These are phyloP conservation scores for Conus betulinus DNA, from an alignment of 1,140 invertebrate species.

Conservation along the genomic window DNA sequence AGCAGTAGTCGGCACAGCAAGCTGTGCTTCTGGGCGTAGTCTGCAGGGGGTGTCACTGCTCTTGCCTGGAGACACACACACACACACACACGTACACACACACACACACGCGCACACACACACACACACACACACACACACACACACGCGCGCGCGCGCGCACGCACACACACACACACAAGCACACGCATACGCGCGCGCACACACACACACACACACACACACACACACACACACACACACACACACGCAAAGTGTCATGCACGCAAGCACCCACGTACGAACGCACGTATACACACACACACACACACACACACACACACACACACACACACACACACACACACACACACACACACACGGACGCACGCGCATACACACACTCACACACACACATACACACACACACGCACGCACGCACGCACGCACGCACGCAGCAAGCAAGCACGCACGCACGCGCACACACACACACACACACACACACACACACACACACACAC, in stretches of 20 bases:
- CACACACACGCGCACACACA: background rate
- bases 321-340: constrained; percentile 16
- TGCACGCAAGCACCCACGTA: background rate
- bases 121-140: background rate
- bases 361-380: constrained; percentile 12
- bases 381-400: constrained; percentile 8
- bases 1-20: background rate
- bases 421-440: background rate
- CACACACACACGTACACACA: constrained; percentile 19
- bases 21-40: background rate
- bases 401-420: constrained; percentile 7
- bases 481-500: no score
- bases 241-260: background rate
- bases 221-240: background rate
- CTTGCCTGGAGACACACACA: background rate
- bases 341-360: background rate
- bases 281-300: background rate
- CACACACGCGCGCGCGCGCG: background rate
- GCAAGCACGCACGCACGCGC: no score
- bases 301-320: background rate
- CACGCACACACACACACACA: constrained; percentile 10
- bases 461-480: no score
- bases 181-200: background rate
- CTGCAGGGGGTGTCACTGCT: no score
- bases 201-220: background rate